Evolutionary conservation across 2,797 vertebrate genomes (phyloP).

Genomic region (Microchirus variegatus): DNA sequence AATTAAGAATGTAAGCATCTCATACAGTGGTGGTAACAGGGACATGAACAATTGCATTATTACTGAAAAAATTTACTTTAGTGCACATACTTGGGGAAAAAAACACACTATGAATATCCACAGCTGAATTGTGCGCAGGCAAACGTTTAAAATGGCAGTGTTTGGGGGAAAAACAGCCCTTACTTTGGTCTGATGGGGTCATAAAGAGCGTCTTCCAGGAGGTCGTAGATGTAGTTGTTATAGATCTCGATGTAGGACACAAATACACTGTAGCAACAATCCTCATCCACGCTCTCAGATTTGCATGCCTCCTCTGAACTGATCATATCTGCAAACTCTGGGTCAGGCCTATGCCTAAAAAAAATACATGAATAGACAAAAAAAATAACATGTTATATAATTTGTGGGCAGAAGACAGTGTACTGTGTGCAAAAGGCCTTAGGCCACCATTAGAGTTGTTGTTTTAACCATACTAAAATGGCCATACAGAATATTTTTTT

Average conservation of each 20-base stretch:
- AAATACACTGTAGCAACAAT: conserved; percentile 94
- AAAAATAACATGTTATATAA: not conserved
- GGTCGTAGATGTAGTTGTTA: conserved; percentile 98
- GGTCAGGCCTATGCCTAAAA: conserved; percentile 87
- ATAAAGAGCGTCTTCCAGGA: conserved; percentile 88
- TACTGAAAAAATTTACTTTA: too few species aligned
- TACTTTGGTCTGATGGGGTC: conserved; percentile 94
- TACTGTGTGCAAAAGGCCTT: too few species aligned
- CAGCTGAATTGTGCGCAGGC: too few species aligned
- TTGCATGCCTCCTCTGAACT: conserved; percentile 86
- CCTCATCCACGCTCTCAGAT: conserved; percentile 90
- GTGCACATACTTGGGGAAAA: too few species aligned
- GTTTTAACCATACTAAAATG: too few species aligned
- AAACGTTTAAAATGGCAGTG: too few species aligned
- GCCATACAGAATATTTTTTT: too few species aligned
- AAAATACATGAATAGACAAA: not conserved
- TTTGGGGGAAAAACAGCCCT: conserved; percentile 60
- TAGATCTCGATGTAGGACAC: conserved; percentile 98
- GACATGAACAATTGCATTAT: too few species aligned
- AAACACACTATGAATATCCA: too few species aligned
- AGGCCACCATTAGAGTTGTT: too few species aligned
- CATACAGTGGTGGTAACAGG: too few species aligned
- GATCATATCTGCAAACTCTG: conserved; percentile 96
- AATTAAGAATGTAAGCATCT: too few species aligned
- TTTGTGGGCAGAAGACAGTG: not conserved